Percentiles rank a stretch among this genome's conserved stretches.
These are phyloP conservation scores for Hypanus sabinus DNA, from an alignment of 2,113 vertebrate species.

Conservation along the genomic window DNA sequence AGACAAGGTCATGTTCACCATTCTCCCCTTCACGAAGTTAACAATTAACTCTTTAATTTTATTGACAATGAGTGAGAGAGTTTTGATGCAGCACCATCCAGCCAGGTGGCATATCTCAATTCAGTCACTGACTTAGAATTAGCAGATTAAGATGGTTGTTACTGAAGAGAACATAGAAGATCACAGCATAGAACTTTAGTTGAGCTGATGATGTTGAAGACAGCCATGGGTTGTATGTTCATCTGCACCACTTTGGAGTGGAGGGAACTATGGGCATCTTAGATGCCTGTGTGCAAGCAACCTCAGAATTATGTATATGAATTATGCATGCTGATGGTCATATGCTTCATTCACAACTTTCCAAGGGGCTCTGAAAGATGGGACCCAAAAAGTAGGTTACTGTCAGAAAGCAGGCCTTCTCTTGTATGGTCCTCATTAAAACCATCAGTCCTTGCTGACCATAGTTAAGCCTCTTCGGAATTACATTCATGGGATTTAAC, in stretches of 20 bases:
- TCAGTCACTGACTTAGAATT: too few relatives aligned
- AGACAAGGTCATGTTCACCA: too few relatives aligned
- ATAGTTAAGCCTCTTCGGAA: neutral
- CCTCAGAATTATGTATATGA: neutral
- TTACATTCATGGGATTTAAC: neutral
- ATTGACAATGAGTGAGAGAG: too few relatives aligned
- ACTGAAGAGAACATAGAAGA: neutral
- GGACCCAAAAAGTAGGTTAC: neutral
- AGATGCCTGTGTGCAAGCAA: neutral
- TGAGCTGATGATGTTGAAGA: neutral
- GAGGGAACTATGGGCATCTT: neutral
- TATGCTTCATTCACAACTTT: neutral
- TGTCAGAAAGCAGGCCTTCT: neutral
- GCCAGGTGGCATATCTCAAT: too few relatives aligned
- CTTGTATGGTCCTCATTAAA: neutral
- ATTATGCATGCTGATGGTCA: neutral
- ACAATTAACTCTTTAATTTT: too few relatives aligned
- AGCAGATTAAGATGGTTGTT: neutral
- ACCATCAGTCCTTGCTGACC: neutral
- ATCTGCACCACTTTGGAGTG: neutral
- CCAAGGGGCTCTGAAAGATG: neutral
- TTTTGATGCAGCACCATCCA: too few relatives aligned
- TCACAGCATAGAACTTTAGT: neutral
- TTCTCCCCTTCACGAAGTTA: too few relatives aligned
- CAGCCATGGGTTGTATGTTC: too few relatives aligned